Evolutionary conservation across 2,797 vertebrate species (phyloP).

Genomic region (Novumbra hubbsi): DNA sequence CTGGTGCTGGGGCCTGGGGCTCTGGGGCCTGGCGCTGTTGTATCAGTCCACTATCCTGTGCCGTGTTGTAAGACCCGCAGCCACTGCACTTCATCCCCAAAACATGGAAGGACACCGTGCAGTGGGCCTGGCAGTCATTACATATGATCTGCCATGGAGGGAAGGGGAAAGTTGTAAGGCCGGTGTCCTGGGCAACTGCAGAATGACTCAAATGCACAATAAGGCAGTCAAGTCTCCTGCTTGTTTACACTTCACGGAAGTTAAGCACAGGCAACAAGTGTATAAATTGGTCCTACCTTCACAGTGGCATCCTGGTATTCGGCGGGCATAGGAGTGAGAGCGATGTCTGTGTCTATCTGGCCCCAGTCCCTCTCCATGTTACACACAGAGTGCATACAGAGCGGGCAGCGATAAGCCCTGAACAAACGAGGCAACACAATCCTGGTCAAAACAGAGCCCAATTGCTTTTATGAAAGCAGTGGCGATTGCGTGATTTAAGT

Average conservation of each 20-base stretch:
- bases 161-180: background rate
- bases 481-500: background rate
- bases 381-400: conserved; percentile 90
- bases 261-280: background rate
- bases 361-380: conserved; percentile 86
- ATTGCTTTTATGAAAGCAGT: background rate
- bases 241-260: no score
- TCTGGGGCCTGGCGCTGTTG: conserved; percentile 46
- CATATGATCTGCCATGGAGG: conserved; percentile 83
- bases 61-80: conserved; percentile 92
- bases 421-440: background rate
- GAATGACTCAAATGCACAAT: no score
- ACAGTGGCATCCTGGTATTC: conserved; percentile 88
- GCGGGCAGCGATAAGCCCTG: conserved; percentile 89
- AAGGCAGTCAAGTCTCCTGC: no score
- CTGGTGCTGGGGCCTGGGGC: conserved; percentile 4
- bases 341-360: conserved; percentile 84
- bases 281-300: conserved; percentile 68
- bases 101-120: conserved; percentile 87
- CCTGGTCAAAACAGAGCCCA: background rate
- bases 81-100: conserved; percentile 89
- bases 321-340: conserved; percentile 87
- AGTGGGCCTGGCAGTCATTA: conserved; percentile 88
- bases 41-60: conserved; percentile 80
- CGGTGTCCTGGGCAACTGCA: background rate